These are phyloP conservation scores for Dromococcyx pavoninus DNA, from an alignment of 2,797 vertebrate genomes.

Conservation along the genomic window DNA sequence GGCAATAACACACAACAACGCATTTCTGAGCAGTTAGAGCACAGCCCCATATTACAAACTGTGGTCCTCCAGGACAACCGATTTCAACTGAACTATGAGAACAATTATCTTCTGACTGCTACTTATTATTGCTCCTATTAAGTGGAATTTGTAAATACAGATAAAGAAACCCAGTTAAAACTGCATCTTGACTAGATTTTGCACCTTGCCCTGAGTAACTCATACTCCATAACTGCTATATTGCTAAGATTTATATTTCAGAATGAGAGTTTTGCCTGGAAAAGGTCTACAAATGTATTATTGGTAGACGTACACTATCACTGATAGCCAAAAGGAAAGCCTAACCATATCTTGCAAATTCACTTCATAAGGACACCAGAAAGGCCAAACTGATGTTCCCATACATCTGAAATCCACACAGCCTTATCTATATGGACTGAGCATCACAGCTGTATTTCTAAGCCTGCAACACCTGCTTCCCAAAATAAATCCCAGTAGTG, in stretches of 20 bases:
- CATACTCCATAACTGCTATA: not conserved
- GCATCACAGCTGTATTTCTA: conserved; percentile 18
- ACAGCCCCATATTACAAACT: not conserved
- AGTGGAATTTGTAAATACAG: conserved; percentile 39
- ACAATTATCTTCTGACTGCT: conserved; percentile 42
- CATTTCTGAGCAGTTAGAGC: conserved; percentile 21
- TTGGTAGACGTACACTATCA: not conserved
- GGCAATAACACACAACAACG: conserved; percentile 38
- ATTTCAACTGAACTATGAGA: conserved; percentile 1
- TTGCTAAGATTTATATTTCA: not conserved
- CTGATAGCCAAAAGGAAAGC: conserved; percentile 11
- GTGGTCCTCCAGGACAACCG: not conserved
- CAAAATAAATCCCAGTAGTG: conserved; percentile 67
- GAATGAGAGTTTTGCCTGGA: not conserved
- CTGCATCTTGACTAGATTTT: not conserved
- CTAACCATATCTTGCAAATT: conserved; percentile 52
- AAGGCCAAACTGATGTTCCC: conserved; percentile 16
- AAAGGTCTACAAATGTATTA: not conserved
- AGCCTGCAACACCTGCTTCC: conserved; percentile 56
- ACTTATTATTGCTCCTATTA: conserved; percentile 43
- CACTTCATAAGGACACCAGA: conserved; percentile 52
- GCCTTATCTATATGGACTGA: conserved; percentile 47
- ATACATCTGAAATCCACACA: conserved; percentile 54
- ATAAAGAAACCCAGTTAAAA: conserved; percentile 16
- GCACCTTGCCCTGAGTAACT: not conserved